These are phyloP conservation scores for Aethina tumida DNA, from an alignment of 1,140 invertebrate genomes.

Conservation along the genomic window DNA sequence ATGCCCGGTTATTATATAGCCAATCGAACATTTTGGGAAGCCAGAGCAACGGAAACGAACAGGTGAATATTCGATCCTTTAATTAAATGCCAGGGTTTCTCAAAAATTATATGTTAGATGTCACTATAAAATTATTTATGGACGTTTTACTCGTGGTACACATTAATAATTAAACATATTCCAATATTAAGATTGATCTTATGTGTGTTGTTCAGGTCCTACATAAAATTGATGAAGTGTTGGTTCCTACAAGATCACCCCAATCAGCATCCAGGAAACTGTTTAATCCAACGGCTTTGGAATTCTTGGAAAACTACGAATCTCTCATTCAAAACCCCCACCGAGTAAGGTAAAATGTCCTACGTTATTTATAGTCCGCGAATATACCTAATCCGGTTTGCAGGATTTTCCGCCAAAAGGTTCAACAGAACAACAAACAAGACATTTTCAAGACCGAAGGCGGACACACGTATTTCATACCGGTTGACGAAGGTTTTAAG, in stretches of 20 bases:
- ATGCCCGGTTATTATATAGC: constrained; percentile 60
- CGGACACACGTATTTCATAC: constrained; percentile 78
- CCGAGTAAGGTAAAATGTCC: constrained; percentile 45
- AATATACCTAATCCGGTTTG: too few species aligned
- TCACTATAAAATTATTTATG: not conserved
- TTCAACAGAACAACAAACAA: constrained; percentile 57
- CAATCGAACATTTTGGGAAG: constrained; percentile 55
- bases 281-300: constrained; percentile 68
- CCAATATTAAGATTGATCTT: not conserved
- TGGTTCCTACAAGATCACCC: constrained; percentile 54
- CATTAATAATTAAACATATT: too few species aligned
- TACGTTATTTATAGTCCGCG: too few species aligned
- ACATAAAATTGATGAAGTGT: constrained; percentile 71
- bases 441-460: constrained; percentile 66
- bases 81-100: constrained; percentile 2
- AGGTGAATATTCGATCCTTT: constrained; percentile 42
- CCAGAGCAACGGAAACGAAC: constrained; percentile 49
- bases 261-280: constrained; percentile 46
- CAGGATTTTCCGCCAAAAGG: constrained; percentile 47
- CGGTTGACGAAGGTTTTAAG: constrained; percentile 81
- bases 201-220: constrained; percentile 48
- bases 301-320: constrained; percentile 66
- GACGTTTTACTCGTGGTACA: not conserved
- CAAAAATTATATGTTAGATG: not conserved
- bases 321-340: constrained; percentile 55